Percentiles rank a stretch among this genome's conserved stretches.
These are phyloP conservation scores for Rhodeus uyekii DNA, from an alignment of 2,797 vertebrate species.

Conservation along the genomic window DNA sequence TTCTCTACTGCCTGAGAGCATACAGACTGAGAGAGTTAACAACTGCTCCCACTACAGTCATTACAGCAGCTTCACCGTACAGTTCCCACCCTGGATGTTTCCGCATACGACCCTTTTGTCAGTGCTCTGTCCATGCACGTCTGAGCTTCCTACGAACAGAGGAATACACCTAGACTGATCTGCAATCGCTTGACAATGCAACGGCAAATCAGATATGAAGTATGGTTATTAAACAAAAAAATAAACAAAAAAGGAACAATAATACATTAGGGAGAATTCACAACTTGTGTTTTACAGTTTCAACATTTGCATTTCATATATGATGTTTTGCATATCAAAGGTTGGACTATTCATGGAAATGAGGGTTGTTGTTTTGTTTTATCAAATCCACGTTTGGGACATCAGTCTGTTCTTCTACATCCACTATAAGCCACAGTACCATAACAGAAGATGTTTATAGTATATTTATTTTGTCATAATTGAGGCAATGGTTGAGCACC, in stretches of 20 bases:
- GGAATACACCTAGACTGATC: conserved; percentile 53
- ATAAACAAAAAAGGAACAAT: conserved; percentile 61
- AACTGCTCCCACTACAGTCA: conserved; percentile 40
- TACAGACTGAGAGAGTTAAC: conserved; percentile 46
- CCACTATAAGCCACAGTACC: conserved; percentile 59
- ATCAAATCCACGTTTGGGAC: background rate
- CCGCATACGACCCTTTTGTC: conserved; percentile 38
- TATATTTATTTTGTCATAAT: conserved; percentile 67
- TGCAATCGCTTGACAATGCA: conserved; percentile 62
- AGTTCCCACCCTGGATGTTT: conserved; percentile 48
- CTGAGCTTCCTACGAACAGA: conserved; percentile 29
- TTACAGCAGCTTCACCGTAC: conserved; percentile 57
- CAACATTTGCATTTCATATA: conserved; percentile 47
- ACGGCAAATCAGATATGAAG: conserved; percentile 57
- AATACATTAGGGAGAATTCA: conserved; percentile 57
- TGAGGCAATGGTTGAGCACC: conserved; percentile 6
- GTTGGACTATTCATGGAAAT: background rate
- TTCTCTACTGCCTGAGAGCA: conserved; percentile 61
- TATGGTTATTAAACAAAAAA: conserved; percentile 52
- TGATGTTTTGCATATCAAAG: conserved; percentile 51
- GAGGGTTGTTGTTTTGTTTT: background rate
- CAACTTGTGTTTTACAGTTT: conserved; percentile 69
- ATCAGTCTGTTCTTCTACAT: conserved; percentile 56
- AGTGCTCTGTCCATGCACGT: conserved; percentile 42
- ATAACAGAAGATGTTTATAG: conserved; percentile 65